Evolutionary conservation across 1,140 invertebrate species (phyloP).

Genomic region (Babylonia areolata): DNA sequence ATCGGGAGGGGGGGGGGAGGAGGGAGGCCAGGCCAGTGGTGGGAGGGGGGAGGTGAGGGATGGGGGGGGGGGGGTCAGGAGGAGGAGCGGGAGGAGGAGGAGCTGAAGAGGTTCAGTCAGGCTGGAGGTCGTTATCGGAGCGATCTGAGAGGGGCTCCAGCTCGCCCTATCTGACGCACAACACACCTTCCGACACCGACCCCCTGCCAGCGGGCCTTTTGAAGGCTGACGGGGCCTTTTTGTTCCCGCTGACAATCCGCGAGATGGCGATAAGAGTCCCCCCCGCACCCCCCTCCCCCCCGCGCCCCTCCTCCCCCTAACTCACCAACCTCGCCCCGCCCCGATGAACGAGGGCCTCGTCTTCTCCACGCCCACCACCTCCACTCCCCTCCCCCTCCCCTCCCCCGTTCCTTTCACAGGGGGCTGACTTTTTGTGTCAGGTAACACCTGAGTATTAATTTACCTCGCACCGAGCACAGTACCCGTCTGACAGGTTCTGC

Average conservation of each 20-base stretch:
- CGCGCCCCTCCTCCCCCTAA: not conserved
- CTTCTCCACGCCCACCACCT: no score
- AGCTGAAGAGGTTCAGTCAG: no score
- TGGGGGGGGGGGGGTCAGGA: not conserved
- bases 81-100: not conserved
- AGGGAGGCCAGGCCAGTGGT: not conserved
- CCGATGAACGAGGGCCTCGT: no score
- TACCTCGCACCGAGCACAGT: conserved; percentile 10
- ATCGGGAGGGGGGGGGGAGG: not conserved
- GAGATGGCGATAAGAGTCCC: conserved; percentile 13
- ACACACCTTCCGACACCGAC: conserved; percentile 3
- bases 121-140: not conserved
- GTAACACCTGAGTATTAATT: conserved; percentile 14
- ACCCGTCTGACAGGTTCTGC: not conserved
- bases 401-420: not conserved
- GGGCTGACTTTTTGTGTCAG: conserved; percentile 8
- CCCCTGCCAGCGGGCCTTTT: not conserved
- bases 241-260: not conserved
- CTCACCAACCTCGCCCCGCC: no score
- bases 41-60: not conserved
- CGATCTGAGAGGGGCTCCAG: not conserved
- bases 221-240: not conserved
- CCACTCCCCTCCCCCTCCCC: not conserved
- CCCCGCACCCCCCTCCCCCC: not conserved
- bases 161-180: not conserved